These are phyloP conservation scores for Dryobota labecula DNA, from an alignment of 2,888 invertebrate species.

Conservation along the genomic window DNA sequence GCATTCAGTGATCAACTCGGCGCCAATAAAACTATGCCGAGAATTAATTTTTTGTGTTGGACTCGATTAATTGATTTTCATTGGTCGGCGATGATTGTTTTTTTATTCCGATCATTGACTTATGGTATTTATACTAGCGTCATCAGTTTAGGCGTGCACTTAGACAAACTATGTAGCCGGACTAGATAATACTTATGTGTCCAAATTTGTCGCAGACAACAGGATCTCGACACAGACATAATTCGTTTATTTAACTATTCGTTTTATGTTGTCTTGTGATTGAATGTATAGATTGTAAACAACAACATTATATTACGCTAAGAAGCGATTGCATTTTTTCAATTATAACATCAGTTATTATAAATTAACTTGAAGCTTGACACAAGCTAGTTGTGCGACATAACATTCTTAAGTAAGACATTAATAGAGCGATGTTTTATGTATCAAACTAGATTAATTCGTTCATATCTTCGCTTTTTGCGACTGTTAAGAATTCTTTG, in stretches of 20 bases:
- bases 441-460: conserved; percentile 60
- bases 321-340: conserved; percentile 26
- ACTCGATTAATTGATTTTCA: conserved; percentile 82
- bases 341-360: conserved; percentile 40
- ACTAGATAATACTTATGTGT: conserved; percentile 22
- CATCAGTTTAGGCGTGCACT: conserved; percentile 57
- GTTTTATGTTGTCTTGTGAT: conserved; percentile 18
- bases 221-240: conserved; percentile 10
- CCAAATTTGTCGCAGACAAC: conserved; percentile 40
- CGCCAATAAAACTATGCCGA: conserved; percentile 80
- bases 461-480: conserved; percentile 63
- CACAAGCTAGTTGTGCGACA: conserved; percentile 46
- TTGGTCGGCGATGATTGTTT: conserved; percentile 75
- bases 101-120: conserved; percentile 72
- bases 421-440: conserved; percentile 65
- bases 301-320: conserved; percentile 4
- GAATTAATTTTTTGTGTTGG: conserved; percentile 75
- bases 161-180: conserved; percentile 42
- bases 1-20: conserved; percentile 78
- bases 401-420: conserved; percentile 64
- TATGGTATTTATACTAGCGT: conserved; percentile 66
- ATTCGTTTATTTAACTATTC: conserved; percentile 16
- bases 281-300: conserved; percentile 5
- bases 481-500: conserved; percentile 61
- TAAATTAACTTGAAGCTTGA: conserved; percentile 27